Percentiles rank a stretch among this genome's conserved stretches.
Evolutionary conservation across 2,888 invertebrate species (phyloP).

Genomic region (Athripsodes cinereus): DNA sequence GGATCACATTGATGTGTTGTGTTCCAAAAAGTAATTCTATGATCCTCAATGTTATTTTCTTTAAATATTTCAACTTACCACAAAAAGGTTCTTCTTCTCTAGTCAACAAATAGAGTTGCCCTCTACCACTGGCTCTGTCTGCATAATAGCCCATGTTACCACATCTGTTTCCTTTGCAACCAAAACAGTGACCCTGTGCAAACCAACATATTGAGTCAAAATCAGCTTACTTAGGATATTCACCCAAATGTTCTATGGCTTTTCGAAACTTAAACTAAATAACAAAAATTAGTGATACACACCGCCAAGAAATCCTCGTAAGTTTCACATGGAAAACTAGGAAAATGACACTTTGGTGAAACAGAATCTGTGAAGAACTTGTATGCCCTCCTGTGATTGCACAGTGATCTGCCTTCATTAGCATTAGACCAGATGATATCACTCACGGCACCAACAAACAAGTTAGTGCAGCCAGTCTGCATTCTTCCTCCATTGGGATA

Average conservation of each 20-base stretch:
- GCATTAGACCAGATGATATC: constrained; percentile 84
- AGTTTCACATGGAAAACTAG: constrained; percentile 79
- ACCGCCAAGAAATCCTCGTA: constrained; percentile 76
- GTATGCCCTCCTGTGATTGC: constrained; percentile 90
- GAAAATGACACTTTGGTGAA: constrained; percentile 85
- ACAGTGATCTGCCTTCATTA: constrained; percentile 78
- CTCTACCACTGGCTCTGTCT: constrained; percentile 73
- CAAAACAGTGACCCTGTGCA: constrained; percentile 46
- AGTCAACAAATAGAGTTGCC: constrained; percentile 83
- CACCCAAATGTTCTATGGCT: background rate
- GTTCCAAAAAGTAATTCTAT: too few relatives aligned
- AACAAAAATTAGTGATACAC: constrained; percentile 25
- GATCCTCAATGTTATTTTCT: too few relatives aligned
- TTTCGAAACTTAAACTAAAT: background rate
- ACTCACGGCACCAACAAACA: constrained; percentile 86
- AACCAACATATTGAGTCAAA: background rate
- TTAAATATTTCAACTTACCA: too few relatives aligned
- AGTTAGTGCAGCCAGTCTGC: constrained; percentile 87
- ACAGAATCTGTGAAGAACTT: constrained; percentile 94
- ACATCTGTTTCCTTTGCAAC: constrained; percentile 55
- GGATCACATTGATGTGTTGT: too few relatives aligned
- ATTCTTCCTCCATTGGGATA: constrained; percentile 90
- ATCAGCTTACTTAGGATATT: background rate
- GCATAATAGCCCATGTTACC: constrained; percentile 95
- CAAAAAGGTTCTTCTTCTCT: constrained; percentile 91